A percentile compares a stretch with the other conserved stretches of the same genome.
Conservation (phyloP, 2,888 invertebrate species). For the Synanthedon myopaeformis region DNA sequence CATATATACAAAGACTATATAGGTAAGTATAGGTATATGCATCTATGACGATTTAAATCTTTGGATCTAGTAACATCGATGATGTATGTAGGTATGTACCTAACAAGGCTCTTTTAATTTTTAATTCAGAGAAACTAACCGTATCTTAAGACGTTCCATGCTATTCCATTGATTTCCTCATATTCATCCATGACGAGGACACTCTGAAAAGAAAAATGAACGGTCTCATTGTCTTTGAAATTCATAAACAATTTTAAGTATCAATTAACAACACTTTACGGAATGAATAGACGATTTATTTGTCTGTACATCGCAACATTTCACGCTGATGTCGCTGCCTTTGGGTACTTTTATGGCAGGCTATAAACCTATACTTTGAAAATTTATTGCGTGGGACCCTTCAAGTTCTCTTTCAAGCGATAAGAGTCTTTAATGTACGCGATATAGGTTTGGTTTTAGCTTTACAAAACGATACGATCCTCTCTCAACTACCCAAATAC, state of each 20-base stretch:
- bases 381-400: slow-evolving; percentile 19
- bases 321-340: slow-evolving; percentile 19
- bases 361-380: slow-evolving; percentile 30
- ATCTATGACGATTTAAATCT: no score
- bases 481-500: neutral
- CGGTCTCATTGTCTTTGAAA: neutral
- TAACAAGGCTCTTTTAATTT: no score
- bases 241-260: no score
- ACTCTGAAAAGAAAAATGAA: slow-evolving; percentile 19
- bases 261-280: neutral
- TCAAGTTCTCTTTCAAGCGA: neutral
- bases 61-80: no score
- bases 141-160: slow-evolving; percentile 21
- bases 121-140: slow-evolving; percentile 12
- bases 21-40: no score
- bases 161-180: slow-evolving; percentile 21
- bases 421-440: neutral
- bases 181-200: slow-evolving; percentile 22
- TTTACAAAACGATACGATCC: neutral
- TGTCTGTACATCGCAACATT: neutral
- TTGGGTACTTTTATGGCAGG: slow-evolving; percentile 29
- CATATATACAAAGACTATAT: no score
- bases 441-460: neutral
- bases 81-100: no score
- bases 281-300: neutral